Conservation (phyloP, 2,113 vertebrate genomes). For the Melanerpes aurifrons region DNA sequence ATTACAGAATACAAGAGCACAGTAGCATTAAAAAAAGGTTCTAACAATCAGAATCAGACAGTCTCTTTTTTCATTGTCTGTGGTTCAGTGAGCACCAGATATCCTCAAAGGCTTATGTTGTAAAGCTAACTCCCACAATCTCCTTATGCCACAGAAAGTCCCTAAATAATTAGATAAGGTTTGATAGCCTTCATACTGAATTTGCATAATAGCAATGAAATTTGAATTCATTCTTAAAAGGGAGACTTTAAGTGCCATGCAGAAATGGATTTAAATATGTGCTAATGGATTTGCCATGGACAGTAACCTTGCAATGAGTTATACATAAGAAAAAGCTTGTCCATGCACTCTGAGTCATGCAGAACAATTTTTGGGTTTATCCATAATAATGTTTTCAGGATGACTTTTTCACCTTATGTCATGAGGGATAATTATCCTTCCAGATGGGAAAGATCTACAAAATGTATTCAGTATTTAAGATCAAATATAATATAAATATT, state of each 20-base stretch:
- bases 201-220: neutral
- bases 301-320: neutral
- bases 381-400: neutral
- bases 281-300: neutral
- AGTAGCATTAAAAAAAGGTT: neutral
- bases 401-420: neutral
- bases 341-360: neutral
- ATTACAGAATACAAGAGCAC: neutral
- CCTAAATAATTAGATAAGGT: neutral
- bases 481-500: neutral
- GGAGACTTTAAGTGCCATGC: neutral
- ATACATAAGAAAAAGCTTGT: neutral
- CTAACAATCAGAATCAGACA: neutral
- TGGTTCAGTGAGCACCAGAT: accelerated
- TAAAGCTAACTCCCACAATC: neutral
- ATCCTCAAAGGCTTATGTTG: neutral
- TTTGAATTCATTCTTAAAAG: neutral
- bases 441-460: neutral
- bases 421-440: neutral
- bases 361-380: neutral
- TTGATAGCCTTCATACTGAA: neutral
- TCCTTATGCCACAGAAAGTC: neutral
- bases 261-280: neutral
- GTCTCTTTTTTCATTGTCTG: neutral
- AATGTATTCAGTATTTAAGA: neutral